A percentile compares a stretch with the other conserved stretches of the same genome.
Conservation (phyloP, 2,797 vertebrate genomes). For the Mus spretus region DNA sequence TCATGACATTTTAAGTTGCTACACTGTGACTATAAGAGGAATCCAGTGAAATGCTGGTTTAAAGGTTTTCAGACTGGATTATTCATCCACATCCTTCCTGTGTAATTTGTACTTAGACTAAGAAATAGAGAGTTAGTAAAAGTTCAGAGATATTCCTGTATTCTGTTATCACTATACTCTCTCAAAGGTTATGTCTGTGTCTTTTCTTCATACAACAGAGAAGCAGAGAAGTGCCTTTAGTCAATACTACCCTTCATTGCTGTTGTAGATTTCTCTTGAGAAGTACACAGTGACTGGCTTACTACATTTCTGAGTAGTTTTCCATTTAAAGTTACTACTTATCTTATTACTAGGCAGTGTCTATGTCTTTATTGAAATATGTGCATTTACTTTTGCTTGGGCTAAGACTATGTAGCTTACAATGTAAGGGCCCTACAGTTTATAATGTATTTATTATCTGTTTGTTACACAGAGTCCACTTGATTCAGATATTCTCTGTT, state of each 20-base stretch:
- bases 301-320: background rate
- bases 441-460: background rate
- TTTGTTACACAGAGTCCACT: background rate
- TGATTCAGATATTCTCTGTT: background rate
- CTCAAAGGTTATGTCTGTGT: background rate
- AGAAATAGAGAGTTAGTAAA: background rate
- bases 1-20: slow-evolving; percentile 2
- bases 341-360: background rate
- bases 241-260: background rate
- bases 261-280: background rate
- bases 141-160: background rate
- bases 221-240: background rate
- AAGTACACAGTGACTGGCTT: background rate
- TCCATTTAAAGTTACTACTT: background rate
- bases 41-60: background rate
- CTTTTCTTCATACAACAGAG: background rate
- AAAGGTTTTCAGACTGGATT: background rate
- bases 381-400: background rate
- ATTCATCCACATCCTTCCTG: background rate
- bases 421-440: background rate
- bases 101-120: background rate
- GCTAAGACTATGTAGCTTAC: background rate
- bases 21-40: background rate
- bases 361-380: background rate
- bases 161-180: background rate